Conservation (phyloP, 2,888 invertebrate species). For the Limnephilus marmoratus region DNA sequence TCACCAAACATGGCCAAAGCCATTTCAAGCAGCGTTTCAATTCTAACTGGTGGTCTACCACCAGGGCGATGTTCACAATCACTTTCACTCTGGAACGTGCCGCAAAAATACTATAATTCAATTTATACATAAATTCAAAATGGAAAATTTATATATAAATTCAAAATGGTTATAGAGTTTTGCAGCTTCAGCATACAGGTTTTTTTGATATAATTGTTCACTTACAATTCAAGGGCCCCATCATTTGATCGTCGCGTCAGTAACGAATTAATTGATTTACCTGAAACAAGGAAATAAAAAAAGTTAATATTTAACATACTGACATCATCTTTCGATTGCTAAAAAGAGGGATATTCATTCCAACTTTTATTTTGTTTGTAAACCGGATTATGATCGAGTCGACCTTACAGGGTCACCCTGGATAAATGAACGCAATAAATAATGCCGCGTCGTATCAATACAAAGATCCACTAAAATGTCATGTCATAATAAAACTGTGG, state of each 20-base stretch:
- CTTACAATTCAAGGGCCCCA: neutral
- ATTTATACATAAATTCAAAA: neutral
- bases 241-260: neutral
- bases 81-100: too few species aligned
- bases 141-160: neutral
- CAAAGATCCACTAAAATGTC: neutral
- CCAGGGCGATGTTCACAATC: too few species aligned
- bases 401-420: neutral
- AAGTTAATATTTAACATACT: neutral
- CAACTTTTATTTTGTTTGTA: neutral
- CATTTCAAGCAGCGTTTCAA: too few species aligned
- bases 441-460: neutral
- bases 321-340: neutral
- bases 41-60: too few species aligned
- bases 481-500: neutral
- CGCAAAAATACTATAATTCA: too few species aligned
- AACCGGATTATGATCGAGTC: neutral
- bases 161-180: neutral
- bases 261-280: neutral
- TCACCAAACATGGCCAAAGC: too few species aligned
- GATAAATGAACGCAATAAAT: neutral
- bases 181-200: neutral
- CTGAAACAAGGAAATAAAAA: neutral
- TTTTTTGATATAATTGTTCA: neutral
- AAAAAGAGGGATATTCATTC: neutral